Base-by-base conservation (phyloP, 2,888 invertebrate species). In the Quadroppia sp. region DNA sequence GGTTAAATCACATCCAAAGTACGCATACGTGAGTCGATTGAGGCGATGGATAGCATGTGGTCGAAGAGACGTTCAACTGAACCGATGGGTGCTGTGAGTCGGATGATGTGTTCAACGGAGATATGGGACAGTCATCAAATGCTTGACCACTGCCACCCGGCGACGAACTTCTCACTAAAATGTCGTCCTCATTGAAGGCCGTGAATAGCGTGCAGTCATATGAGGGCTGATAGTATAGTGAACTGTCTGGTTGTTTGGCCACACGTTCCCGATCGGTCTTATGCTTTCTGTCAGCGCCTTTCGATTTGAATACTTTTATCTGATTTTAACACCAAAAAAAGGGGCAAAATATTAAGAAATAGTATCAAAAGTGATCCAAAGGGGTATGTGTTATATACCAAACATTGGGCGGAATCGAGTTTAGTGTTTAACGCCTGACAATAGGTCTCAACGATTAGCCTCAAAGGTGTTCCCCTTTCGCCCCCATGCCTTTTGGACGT, bases 401-500 rank as follows among this genome's bases (percentile, higher is more conserved):
- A 30, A 64, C 71, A 71, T 32, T 36, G 36, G 28, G 74, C 71
- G n/a, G 42, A n/a, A 53, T 71, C 71, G 3, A 74, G 28, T n/a
- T 17, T 50, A n/a, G 28, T 76, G 28, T 77, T 80, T 74, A 87
- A 86, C 15, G 83, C 83, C 2, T 87, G 87, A 40, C 89, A 83
- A 80, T 87, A 90, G 0, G 95, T 95, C 84, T 96, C 96, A 78
- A 97, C 90, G 77, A 83, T 82, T 40, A 84, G 78, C 64, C 96
- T 88, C 85, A 97, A 97, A 0, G 96, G 96, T 0, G 97, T 96
- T 0, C 97, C 97, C 81, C 96, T 97, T 83, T 97, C 97, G 0
- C 97, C 97, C 71, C 97, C 97, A 83, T 97, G 97, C 81, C 96
- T 96, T 82, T 95, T 96, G 0, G 94, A 92, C 0, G 97, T 97